Evolutionary conservation across 2,888 invertebrate species (phyloP).

Genomic region (Cylindroiulus punctatus): DNA sequence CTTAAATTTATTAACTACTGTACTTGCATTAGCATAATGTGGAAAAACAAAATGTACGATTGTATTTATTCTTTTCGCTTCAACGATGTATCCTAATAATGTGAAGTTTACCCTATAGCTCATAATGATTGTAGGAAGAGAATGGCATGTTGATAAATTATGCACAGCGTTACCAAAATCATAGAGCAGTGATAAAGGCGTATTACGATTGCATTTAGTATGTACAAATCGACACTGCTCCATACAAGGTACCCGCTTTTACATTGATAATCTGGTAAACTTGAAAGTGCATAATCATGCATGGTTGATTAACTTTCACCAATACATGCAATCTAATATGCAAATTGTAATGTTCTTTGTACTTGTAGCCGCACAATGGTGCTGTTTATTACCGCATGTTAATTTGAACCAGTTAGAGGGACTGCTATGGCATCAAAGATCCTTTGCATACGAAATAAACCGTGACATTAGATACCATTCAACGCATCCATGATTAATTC

Average conservation of each 20-base stretch:
- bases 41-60: no score
- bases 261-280: background rate
- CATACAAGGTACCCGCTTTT: background rate
- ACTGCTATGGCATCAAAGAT: conserved; percentile 3
- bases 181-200: no score
- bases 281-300: conserved; percentile 1
- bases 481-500: conserved; percentile 1
- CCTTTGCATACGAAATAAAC: background rate
- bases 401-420: background rate
- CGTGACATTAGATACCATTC: conserved; percentile 24
- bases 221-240: background rate
- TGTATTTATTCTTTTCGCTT: no score
- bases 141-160: no score
- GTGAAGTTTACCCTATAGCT: no score
- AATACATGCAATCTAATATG: conserved; percentile 37
- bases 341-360: conserved; percentile 28
- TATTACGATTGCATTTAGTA: no score
- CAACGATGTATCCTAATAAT: no score
- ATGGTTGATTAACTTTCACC: conserved; percentile 22
- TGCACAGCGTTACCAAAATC: no score
- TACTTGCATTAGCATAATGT: no score
- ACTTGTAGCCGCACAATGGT: conserved; percentile 6
- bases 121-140: no score
- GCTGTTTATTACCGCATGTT: conserved; percentile 2
- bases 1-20: no score